Evolutionary conservation across 2,113 vertebrate genomes (phyloP).

Genomic region (Lynx canadensis): DNA sequence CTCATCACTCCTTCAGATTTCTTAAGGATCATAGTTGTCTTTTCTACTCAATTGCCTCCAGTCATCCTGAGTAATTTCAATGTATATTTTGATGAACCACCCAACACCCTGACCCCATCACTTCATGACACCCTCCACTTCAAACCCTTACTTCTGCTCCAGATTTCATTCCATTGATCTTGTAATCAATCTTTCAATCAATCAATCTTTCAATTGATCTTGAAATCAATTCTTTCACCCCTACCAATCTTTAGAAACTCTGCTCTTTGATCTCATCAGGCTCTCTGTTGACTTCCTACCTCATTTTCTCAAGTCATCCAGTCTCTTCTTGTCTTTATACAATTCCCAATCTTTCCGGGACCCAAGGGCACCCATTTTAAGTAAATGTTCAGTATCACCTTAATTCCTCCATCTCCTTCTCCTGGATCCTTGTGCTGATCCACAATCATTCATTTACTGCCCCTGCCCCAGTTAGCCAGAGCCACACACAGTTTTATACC

Average conservation of each 20-base stretch:
- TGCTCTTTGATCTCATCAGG: slow-evolving; percentile 7
- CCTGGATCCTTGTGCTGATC: not conserved
- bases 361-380: not conserved
- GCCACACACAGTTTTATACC: not conserved
- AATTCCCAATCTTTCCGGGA: not conserved
- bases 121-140: not conserved
- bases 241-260: slow-evolving; percentile 11
- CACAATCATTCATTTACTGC: not conserved
- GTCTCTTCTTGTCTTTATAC: not conserved
- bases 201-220: not conserved
- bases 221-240: slow-evolving; percentile 28
- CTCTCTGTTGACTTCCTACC: not conserved
- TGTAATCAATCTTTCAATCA: not conserved
- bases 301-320: not conserved
- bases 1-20: not conserved
- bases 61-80: not conserved
- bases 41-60: not conserved
- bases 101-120: not conserved
- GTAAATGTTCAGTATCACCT: not conserved
- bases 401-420: not conserved
- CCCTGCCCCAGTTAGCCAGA: not conserved
- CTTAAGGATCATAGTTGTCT: not conserved
- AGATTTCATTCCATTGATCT: slow-evolving; percentile 47
- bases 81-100: slow-evolving; percentile 28
- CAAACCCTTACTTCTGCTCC: not conserved